Base-by-base conservation (phyloP, 2,888 invertebrate genomes). In the Nomada ferruginata region DNA sequence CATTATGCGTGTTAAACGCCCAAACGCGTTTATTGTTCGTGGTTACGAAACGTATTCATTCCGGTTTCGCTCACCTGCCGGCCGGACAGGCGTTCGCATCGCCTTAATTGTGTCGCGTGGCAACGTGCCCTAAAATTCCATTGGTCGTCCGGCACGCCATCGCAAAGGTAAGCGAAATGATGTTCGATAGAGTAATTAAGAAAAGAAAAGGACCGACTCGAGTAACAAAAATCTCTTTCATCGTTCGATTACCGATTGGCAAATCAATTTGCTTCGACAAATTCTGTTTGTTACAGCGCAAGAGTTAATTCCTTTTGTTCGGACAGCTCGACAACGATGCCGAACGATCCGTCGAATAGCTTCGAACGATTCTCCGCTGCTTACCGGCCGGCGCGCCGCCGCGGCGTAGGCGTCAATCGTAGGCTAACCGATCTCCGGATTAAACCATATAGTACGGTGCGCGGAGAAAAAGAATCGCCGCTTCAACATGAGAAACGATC, bases 11-110 rank as follows among this genome's bases (percentile, higher is more conserved):
- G 75, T 81, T 84, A 82, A 88, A 88, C 78, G 80, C 72, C 79
- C 75, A 82, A 85, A 79, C 80, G 76, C 75, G 73, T 75, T 80
- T 73, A 88, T 87, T 88, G 86, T 88, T 86, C 79, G 69, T 50
- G 57, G 64, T 83, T 84, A 59, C 86, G 84, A 82, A 82, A 82
- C 81, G 73, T 69, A 85, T 80, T 82, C 79, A 82, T 83, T 82
- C 81, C 42, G 76, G 72, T 20, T 70, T 76, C 36, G 80, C 86
- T 84, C 79, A 86, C 80, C 81, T 77, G 76, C 78, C 81, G 75
- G 76, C 76, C 84, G 71, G 64, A 47, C 79, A 26, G 73, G 11
- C 26, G 29, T 75, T 76, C 73, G 52, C 71, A 52, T 55, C 70
- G 53, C 57, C 61, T 81, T 84, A 76, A 83, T 81, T 69, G 50